A percentile compares a stretch with the other conserved stretches of the same genome.
phyloP scores from a whole-genome alignment of 2,113 vertebrate genomes.

The Mirza zaza region DNA sequence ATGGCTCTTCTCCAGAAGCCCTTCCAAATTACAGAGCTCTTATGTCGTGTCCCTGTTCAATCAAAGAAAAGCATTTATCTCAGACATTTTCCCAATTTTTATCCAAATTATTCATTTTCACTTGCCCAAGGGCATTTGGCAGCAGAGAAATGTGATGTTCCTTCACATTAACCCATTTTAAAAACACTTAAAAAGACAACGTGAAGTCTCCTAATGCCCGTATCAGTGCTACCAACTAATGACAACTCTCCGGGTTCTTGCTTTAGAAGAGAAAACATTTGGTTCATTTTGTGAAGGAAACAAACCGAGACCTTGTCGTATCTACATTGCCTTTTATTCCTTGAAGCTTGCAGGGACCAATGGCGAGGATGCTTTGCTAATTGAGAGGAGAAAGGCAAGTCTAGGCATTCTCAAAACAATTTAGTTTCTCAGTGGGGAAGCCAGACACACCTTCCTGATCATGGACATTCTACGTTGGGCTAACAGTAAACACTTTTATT shows the following conservation, averaged over 20 bases:
- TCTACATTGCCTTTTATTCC: constrained; percentile 33
- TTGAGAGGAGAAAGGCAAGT: background rate
- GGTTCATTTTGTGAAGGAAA: constrained; percentile 51
- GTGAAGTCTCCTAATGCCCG: background rate
- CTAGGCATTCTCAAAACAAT: background rate
- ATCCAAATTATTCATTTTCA: constrained; percentile 54
- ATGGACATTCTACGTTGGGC: background rate
- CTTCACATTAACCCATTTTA: constrained; percentile 59
- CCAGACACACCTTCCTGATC: background rate
- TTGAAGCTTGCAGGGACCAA: background rate
- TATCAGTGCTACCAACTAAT: constrained; percentile 47
- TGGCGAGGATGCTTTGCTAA: background rate
- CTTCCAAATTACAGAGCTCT: constrained; percentile 38
- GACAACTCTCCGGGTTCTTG: constrained; percentile 38
- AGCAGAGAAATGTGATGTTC: constrained; percentile 57
- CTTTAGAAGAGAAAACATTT: constrained; percentile 47
- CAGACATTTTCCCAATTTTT: constrained; percentile 33
- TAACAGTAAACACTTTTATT: constrained; percentile 42
- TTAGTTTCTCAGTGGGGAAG: background rate
- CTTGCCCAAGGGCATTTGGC: constrained; percentile 47
- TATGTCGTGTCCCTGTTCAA: background rate
- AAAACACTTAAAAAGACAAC: constrained; percentile 40
- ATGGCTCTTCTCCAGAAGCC: constrained; percentile 26
- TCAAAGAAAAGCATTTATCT: constrained; percentile 22
- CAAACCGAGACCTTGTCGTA: background rate